Evolutionary conservation across 2,113 vertebrate genomes (phyloP).

Genomic region (Atrichornis clamosus): DNA sequence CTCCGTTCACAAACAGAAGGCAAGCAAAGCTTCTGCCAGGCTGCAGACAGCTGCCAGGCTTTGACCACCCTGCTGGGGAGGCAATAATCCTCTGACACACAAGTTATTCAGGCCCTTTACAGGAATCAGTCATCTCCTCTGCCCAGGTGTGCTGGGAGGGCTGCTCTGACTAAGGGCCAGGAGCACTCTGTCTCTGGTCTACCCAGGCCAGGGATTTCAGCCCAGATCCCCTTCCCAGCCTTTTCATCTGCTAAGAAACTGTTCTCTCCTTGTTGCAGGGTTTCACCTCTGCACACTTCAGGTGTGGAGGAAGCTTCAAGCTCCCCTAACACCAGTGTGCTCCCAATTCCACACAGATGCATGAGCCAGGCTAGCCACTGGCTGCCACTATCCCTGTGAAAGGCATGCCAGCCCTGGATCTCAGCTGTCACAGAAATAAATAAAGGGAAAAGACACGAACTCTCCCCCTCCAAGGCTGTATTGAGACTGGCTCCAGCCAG

Average conservation of each 20-base stretch:
- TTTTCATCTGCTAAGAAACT: background rate
- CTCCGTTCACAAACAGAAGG: background rate
- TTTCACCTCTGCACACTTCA: background rate
- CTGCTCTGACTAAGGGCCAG: background rate
- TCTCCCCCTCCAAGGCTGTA: background rate
- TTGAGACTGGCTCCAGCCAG: background rate
- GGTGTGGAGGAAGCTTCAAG: accelerated
- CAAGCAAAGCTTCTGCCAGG: background rate
- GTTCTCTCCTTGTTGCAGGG: background rate
- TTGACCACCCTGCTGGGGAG: background rate
- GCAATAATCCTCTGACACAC: background rate
- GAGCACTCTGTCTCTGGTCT: background rate
- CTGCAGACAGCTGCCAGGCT: background rate
- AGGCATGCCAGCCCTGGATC: background rate
- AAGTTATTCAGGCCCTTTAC: background rate
- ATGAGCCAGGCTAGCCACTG: background rate
- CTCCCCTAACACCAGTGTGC: accelerated
- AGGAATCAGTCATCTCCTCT: background rate
- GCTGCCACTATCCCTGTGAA: background rate
- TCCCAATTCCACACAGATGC: background rate
- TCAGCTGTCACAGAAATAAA: background rate
- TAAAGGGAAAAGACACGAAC: background rate
- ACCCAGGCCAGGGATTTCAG: background rate
- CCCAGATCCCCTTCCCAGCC: background rate
- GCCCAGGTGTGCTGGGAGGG: background rate